A percentile compares a stretch with the other conserved stretches of the same genome.
phyloP scores from a whole-genome alignment of 2,113 vertebrate genomes.

The Pagrus major region DNA sequence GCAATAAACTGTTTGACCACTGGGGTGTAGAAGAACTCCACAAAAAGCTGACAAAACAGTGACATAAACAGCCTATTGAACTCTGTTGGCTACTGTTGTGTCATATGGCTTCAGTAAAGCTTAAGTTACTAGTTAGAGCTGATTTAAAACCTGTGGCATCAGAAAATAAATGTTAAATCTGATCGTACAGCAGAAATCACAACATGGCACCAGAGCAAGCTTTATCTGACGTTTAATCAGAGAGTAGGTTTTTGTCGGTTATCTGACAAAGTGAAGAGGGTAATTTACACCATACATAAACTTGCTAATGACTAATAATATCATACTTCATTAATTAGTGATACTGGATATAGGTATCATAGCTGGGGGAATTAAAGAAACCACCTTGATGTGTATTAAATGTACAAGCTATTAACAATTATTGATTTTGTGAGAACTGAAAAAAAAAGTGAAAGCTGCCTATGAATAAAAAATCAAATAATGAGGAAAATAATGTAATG shows the following conservation, averaged over 20 bases:
- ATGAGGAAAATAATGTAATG: too few species aligned
- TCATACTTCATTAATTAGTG: not conserved
- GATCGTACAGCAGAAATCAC: too few species aligned
- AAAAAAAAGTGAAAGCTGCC: too few species aligned
- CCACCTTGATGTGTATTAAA: not conserved
- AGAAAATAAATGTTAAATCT: not conserved
- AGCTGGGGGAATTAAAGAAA: too few species aligned
- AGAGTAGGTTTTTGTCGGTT: too few species aligned
- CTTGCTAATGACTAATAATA: not conserved
- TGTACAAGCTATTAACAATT: not conserved
- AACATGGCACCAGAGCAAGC: too few species aligned
- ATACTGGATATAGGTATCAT: not conserved
- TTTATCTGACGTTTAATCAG: too few species aligned
- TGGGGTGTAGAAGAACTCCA: constrained; percentile 4
- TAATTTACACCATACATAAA: not conserved
- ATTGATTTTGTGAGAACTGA: too few species aligned
- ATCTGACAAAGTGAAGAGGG: too few species aligned
- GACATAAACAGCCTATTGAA: not conserved
- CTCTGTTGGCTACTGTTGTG: not conserved
- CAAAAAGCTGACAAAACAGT: not conserved
- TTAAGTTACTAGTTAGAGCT: not conserved
- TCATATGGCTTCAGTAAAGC: not conserved
- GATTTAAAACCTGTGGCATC: too few species aligned
- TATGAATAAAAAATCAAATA: too few species aligned
- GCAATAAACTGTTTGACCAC: not conserved